A percentile compares a stretch with the other conserved stretches of the same genome.
Evolutionary conservation across 2,888 invertebrate species (phyloP).

Genomic region (Tetropium fuscum): DNA sequence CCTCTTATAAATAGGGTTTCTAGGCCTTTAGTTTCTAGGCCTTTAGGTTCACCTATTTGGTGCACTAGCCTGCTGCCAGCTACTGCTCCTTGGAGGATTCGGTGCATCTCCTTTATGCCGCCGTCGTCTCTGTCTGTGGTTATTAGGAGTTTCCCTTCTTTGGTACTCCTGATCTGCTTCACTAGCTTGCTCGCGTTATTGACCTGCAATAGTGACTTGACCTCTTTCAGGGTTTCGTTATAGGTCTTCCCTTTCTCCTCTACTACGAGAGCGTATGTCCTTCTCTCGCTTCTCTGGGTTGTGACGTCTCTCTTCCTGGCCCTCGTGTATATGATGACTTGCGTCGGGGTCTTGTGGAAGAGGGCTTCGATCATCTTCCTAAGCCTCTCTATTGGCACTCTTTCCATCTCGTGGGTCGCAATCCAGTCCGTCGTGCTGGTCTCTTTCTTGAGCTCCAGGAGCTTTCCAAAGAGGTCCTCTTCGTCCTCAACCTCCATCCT

Average conservation of each 20-base stretch:
- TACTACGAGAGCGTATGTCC: not conserved
- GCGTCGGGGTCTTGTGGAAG: not conserved
- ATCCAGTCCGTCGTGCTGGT: not conserved
- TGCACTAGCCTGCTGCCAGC: too few relatives aligned
- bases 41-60: too few relatives aligned
- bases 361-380: conserved; percentile 1
- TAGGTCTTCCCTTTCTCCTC: not conserved
- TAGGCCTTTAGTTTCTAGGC: not conserved
- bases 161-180: conserved; percentile 13
- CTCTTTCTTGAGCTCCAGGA: not conserved
- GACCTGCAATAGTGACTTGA: not conserved
- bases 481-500: not conserved
- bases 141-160: conserved; percentile 22
- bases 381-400: not conserved
- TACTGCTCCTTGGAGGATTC: too few relatives aligned
- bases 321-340: conserved; percentile 6
- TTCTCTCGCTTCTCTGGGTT: not conserved
- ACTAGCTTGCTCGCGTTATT: not conserved
- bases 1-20: not conserved
- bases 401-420: not conserved
- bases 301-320: not conserved
- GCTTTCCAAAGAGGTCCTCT: not conserved
- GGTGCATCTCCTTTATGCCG: not conserved
- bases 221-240: not conserved
- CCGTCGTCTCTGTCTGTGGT: conserved; percentile 7